These are phyloP conservation scores for Thaumetopoea pityocampa DNA, from an alignment of 1,140 invertebrate genomes.

Conservation along the genomic window DNA sequence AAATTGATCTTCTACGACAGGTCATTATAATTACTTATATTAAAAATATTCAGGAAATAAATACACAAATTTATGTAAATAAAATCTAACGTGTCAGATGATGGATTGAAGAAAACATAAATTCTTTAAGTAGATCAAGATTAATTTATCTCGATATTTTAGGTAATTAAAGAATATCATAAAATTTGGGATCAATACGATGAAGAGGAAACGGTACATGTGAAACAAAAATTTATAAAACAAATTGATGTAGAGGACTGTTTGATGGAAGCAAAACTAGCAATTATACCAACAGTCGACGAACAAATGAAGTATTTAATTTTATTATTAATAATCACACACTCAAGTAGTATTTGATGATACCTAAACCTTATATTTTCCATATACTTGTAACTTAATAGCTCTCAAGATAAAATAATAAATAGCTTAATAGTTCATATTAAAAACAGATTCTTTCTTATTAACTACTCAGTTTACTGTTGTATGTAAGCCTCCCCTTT, in stretches of 20 bases:
- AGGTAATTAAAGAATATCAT: slow-evolving; percentile 38
- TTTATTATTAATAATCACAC: slow-evolving; percentile 4
- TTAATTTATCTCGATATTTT: not conserved
- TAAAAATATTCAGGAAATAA: not conserved
- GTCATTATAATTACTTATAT: slow-evolving; percentile 20
- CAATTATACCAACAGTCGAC: slow-evolving; percentile 31
- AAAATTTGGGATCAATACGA: slow-evolving; percentile 39
- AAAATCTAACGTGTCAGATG: too few relatives aligned
- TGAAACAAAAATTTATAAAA: slow-evolving; percentile 36
- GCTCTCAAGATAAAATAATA: too few relatives aligned
- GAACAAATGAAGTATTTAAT: slow-evolving; percentile 48
- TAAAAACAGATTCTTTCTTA: too few relatives aligned
- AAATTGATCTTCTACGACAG: slow-evolving; percentile 28
- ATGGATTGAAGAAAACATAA: too few relatives aligned
- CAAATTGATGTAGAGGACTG: slow-evolving; percentile 32
- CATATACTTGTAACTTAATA: too few relatives aligned
- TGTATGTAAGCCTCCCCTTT: too few relatives aligned
- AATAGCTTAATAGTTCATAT: too few relatives aligned
- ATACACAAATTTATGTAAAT: not conserved
- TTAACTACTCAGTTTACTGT: too few relatives aligned
- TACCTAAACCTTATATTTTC: too few relatives aligned
- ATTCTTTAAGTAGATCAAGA: too few relatives aligned
- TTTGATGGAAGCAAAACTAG: slow-evolving; percentile 36
- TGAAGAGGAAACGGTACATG: slow-evolving; percentile 17
- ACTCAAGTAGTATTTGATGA: too few relatives aligned